Percentiles rank a stretch among this genome's conserved stretches.
Evolutionary conservation across 2,113 vertebrate genomes (phyloP).

Genomic region (Bagarius yarrelli): DNA sequence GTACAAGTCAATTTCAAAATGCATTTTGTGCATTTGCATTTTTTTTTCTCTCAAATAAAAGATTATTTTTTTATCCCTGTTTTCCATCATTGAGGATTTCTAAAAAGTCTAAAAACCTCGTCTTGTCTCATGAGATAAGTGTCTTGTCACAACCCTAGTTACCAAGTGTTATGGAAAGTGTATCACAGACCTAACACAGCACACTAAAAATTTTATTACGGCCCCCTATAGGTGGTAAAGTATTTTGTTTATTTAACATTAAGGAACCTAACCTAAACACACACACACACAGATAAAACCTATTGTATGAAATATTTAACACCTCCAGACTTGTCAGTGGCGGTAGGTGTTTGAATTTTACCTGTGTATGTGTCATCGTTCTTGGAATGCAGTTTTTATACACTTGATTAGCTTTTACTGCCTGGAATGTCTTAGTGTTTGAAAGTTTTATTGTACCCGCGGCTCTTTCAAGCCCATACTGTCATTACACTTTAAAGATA

Average conservation of each 20-base stretch:
- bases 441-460: slow-evolving; percentile 44
- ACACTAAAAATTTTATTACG: no score
- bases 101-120: no score
- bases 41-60: no score
- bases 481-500: slow-evolving; percentile 44
- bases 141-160: no score
- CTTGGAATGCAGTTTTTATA: slow-evolving; percentile 10
- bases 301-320: not conserved
- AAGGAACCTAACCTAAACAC: not conserved
- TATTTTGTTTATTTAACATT: not conserved
- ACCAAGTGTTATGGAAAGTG: not conserved
- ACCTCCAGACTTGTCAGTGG: not conserved
- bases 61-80: no score
- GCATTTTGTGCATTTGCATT: no score
- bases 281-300: no score
- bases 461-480: slow-evolving; percentile 39
- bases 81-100: no score
- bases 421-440: slow-evolving; percentile 43
- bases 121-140: no score
- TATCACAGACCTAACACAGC: no score
- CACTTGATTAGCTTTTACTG: slow-evolving; percentile 37
- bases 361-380: slow-evolving; percentile 10
- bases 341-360: not conserved
- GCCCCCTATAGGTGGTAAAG: not conserved
- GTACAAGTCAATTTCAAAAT: no score